Evolutionary conservation across 2,113 vertebrate species (phyloP).

Genomic region (Tenebrosternarchus preto): DNA sequence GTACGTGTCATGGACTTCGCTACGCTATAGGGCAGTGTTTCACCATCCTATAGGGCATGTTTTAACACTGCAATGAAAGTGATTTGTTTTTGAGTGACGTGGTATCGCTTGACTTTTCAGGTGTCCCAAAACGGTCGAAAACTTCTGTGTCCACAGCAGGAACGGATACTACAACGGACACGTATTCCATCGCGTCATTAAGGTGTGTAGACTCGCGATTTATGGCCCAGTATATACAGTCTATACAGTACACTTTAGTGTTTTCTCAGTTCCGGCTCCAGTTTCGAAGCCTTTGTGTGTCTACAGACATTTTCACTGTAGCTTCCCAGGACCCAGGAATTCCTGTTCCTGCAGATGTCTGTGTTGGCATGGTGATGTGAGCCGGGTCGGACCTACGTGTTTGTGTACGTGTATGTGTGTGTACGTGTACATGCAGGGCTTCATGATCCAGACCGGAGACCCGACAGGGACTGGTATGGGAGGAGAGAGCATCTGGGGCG

Average conservation of each 20-base stretch:
- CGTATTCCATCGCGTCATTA: conserved; percentile 95
- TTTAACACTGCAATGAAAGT: not conserved
- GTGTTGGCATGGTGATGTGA: not conserved
- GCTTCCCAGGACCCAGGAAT: no score
- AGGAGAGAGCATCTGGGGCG: conserved; percentile 97
- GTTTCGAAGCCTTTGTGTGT: no score
- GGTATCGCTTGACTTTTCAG: conserved; percentile 62
- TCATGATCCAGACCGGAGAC: conserved; percentile 99
- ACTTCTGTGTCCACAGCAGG: conserved; percentile 98
- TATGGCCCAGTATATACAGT: no score
- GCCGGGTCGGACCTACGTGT: not conserved
- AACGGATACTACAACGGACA: conserved; percentile 96
- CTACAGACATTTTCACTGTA: no score
- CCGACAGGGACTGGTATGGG: conserved; percentile 98
- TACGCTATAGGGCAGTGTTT: not conserved
- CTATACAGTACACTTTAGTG: not conserved
- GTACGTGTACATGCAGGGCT: conserved; percentile 76
- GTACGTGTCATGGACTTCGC: conserved; percentile 74
- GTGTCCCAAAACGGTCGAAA: conserved; percentile 98
- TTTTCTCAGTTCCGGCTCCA: no score
- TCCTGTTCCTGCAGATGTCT: not conserved
- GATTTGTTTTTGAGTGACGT: not conserved
- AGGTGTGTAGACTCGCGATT: conserved; percentile 71
- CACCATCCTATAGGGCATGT: no score
- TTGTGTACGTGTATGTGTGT: not conserved